phyloP scores from a whole-genome alignment of 1,140 invertebrate genomes.

The Megalonaias nervosa region DNA sequence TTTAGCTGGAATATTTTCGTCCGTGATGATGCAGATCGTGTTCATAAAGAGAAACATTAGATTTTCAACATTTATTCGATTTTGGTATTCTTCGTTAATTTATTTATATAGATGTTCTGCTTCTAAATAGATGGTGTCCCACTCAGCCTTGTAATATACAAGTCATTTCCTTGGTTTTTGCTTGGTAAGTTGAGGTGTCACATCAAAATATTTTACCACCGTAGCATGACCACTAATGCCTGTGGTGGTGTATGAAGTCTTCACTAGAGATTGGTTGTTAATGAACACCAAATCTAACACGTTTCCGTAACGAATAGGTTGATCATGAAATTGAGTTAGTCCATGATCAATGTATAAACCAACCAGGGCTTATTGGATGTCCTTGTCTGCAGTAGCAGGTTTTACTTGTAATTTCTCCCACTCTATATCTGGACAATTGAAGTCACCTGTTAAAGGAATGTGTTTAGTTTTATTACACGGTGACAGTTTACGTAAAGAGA shows the following conservation, averaged over 20 bases:
- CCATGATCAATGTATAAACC: neutral
- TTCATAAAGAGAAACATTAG: neutral
- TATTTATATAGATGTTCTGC: neutral
- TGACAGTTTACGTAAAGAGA: too few relatives aligned
- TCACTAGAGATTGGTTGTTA: slow-evolving; percentile 17
- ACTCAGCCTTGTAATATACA: slow-evolving; percentile 11
- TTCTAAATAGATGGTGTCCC: slow-evolving; percentile 4
- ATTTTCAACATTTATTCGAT: neutral
- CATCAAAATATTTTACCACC: slow-evolving; percentile 12
- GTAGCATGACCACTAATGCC: slow-evolving; percentile 23
- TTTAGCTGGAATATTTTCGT: slow-evolving; percentile 1
- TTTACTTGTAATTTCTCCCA: too few relatives aligned
- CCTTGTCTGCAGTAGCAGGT: neutral
- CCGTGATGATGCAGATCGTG: neutral
- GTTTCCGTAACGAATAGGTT: slow-evolving; percentile 23
- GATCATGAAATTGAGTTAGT: slow-evolving; percentile 9
- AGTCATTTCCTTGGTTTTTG: too few relatives aligned
- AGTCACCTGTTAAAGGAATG: too few relatives aligned
- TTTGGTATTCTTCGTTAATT: neutral
- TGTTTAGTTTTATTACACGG: too few relatives aligned
- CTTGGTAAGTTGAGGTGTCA: neutral
- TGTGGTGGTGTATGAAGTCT: slow-evolving; percentile 1
- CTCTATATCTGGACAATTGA: too few relatives aligned
- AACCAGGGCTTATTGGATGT: slow-evolving; percentile 1
- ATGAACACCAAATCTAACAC: slow-evolving; percentile 23